phyloP scores from a whole-genome alignment of 2,888 invertebrate genomes.

The Amphiduros pacificus region DNA sequence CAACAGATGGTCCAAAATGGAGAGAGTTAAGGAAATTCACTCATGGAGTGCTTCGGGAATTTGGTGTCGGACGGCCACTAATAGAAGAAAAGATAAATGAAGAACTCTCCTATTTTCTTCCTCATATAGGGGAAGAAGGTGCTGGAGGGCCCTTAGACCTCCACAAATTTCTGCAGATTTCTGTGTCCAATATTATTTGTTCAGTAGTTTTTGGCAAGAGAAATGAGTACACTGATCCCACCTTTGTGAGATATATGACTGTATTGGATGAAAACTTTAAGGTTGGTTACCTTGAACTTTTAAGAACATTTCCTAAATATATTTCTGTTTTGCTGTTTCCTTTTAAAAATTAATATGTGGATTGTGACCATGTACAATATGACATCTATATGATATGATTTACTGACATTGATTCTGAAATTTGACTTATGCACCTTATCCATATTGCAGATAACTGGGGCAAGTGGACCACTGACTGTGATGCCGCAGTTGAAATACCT shows the following conservation, averaged over 20 bases:
- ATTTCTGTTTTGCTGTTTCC: too few species aligned
- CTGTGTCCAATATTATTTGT: constrained; percentile 6
- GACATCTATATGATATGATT: too few species aligned
- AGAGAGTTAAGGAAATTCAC: constrained; percentile 11
- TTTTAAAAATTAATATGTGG: too few species aligned
- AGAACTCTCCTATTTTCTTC: background rate
- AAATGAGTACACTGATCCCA: background rate
- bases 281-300: too few species aligned
- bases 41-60: constrained; percentile 9
- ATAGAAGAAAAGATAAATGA: constrained; percentile 6
- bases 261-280: constrained; percentile 10
- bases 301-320: too few species aligned
- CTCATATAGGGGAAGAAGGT: background rate
- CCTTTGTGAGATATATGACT: background rate
- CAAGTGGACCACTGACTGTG: constrained; percentile 1
- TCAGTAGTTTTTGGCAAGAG: constrained; percentile 4
- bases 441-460: too few species aligned
- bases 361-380: too few species aligned
- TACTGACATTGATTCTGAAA: too few species aligned
- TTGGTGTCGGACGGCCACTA: constrained; percentile 3
- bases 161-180: background rate
- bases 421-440: too few species aligned
- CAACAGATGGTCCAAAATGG: constrained; percentile 5
- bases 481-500: constrained; percentile 5
- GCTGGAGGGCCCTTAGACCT: background rate